A percentile compares a stretch with the other conserved stretches of the same genome.
These are phyloP conservation scores for Cotesia typhae DNA, from an alignment of 1,140 invertebrate genomes.

Conservation along the genomic window DNA sequence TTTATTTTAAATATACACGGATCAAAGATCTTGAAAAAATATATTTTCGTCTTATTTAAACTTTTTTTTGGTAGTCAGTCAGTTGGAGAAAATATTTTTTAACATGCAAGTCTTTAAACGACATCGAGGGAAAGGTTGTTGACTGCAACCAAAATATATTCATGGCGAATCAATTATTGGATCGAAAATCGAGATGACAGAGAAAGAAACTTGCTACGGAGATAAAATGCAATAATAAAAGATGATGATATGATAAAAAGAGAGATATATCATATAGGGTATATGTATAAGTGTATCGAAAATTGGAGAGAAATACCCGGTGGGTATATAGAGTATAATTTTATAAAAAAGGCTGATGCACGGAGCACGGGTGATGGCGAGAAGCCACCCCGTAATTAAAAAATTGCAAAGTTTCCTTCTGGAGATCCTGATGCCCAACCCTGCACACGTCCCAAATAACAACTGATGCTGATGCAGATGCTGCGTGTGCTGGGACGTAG, in stretches of 20 bases:
- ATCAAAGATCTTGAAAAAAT: neutral
- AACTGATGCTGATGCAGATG: neutral
- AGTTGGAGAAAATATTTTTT: too few relatives aligned
- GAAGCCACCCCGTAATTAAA: conserved; percentile 34
- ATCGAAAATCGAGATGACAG: conserved; percentile 4
- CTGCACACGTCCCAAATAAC: neutral
- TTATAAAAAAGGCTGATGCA: neutral
- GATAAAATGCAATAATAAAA: conserved; percentile 18
- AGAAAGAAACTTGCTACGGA: conserved; percentile 11
- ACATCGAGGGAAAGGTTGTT: conserved; percentile 13
- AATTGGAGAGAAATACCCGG: conserved; percentile 4
- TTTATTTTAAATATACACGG: too few relatives aligned
- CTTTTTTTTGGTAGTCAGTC: conserved; percentile 4
- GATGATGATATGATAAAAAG: conserved; percentile 6
- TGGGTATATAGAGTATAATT: neutral
- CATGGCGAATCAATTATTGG: conserved; percentile 27
- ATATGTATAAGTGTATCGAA: neutral
- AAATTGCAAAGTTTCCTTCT: conserved; percentile 34
- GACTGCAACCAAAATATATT: conserved; percentile 17
- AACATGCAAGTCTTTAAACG: neutral
- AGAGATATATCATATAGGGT: neutral
- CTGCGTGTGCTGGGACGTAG: conserved; percentile 1
- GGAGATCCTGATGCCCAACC: conserved; percentile 5
- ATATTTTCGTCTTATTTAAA: neutral
- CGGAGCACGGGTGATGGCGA: neutral